These are phyloP conservation scores for Drosophila dunni DNA, from an alignment of 1,140 invertebrate genomes.

Conservation along the genomic window DNA sequence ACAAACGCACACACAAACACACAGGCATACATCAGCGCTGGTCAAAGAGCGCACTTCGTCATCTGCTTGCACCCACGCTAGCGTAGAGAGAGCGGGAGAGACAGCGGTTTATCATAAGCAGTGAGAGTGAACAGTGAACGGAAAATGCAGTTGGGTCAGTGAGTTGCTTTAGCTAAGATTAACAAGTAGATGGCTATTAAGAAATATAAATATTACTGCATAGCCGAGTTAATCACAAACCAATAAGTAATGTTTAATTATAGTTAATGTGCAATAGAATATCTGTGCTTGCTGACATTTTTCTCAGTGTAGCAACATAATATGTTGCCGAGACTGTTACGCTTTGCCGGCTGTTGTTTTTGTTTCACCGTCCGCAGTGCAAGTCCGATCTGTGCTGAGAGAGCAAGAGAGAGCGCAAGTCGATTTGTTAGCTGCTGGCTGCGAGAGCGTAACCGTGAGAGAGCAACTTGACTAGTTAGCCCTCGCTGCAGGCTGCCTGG, in stretches of 20 bases:
- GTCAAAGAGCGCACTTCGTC: slow-evolving; percentile 25
- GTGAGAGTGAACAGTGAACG: not conserved
- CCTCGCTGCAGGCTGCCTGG: slow-evolving; percentile 18
- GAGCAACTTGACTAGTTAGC: slow-evolving; percentile 18
- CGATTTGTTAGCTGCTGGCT: slow-evolving; percentile 3
- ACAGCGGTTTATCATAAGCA: not conserved
- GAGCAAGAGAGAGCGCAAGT: not conserved
- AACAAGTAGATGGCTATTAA: not conserved
- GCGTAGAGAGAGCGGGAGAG: slow-evolving; percentile 3
- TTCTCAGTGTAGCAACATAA: slow-evolving; percentile 17
- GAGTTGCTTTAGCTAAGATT: not conserved
- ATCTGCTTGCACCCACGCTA: slow-evolving; percentile 38
- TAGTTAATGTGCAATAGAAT: not conserved
- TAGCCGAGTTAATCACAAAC: not conserved
- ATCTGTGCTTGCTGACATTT: not conserved
- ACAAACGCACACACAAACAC: slow-evolving; percentile 28
- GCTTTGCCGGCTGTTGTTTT: slow-evolving; percentile 38
- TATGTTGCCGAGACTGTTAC: slow-evolving; percentile 27
- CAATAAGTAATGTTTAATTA: not conserved
- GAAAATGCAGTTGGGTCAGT: not conserved
- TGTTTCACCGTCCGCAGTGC: slow-evolving; percentile 3
- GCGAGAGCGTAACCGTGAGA: not conserved
- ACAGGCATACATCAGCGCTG: slow-evolving; percentile 14
- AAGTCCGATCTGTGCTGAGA: slow-evolving; percentile 26
- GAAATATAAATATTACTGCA: not conserved